Conservation (phyloP, 2,888 invertebrate species). For the Dugesia japonica region DNA sequence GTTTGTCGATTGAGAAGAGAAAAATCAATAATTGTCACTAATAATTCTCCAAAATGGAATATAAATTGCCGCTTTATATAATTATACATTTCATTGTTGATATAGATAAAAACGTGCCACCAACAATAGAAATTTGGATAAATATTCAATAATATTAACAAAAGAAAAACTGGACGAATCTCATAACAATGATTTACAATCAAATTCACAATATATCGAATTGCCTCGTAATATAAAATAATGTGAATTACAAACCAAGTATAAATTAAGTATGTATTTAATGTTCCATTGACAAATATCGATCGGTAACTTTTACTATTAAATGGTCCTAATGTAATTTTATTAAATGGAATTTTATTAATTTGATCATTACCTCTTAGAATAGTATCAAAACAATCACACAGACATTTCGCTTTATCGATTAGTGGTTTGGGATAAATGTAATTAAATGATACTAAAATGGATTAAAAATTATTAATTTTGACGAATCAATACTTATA, state of each 20-base stretch:
- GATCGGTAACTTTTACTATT: neutral
- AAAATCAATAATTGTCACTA: neutral
- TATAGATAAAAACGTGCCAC: slow-evolving; percentile 7
- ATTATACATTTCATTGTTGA: neutral
- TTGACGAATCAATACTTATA: no score
- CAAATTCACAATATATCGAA: neutral
- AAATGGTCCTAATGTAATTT: neutral
- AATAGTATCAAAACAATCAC: neutral
- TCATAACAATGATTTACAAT: neutral
- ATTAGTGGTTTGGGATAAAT: slow-evolving; percentile 39
- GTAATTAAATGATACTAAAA: no score
- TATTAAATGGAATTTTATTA: no score
- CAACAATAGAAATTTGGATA: slow-evolving; percentile 6
- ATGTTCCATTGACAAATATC: neutral
- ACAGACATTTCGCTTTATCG: slow-evolving; percentile 51
- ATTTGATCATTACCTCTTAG: neutral
- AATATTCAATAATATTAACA: neutral
- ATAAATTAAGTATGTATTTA: neutral
- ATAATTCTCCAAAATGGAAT: neutral
- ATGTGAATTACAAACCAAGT: neutral
- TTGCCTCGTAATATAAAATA: neutral
- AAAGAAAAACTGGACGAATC: neutral
- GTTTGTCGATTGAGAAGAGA: neutral
- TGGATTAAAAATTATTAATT: no score
- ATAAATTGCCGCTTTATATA: neutral